These are phyloP conservation scores for Carcinoscorpius rotundicauda DNA, from an alignment of 1,140 invertebrate species.

Conservation along the genomic window DNA sequence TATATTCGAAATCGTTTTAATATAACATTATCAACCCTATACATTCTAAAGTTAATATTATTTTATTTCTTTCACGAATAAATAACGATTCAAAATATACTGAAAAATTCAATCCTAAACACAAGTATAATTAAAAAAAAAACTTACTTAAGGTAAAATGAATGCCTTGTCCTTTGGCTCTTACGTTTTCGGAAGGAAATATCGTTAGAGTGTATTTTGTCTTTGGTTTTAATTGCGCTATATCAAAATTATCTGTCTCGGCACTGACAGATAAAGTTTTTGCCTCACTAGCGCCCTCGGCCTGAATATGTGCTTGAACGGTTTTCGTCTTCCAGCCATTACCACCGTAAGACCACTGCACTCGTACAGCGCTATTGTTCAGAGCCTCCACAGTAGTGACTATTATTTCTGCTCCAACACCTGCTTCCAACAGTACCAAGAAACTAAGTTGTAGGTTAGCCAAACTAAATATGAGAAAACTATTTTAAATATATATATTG, in stretches of 20 bases:
- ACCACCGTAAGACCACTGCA: constrained; percentile 10
- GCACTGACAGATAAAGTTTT: constrained; percentile 2
- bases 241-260: not conserved
- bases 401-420: constrained; percentile 8
- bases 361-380: not conserved
- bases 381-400: constrained; percentile 1
- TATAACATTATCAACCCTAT: too few relatives aligned
- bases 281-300: not conserved
- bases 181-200: constrained; percentile 11
- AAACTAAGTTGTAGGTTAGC: not conserved
- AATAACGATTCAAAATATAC: too few relatives aligned
- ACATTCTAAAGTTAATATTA: too few relatives aligned
- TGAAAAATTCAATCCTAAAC: too few relatives aligned
- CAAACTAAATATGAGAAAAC: not conserved
- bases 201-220: constrained; percentile 6
- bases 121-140: not conserved
- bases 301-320: constrained; percentile 9
- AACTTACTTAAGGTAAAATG: constrained; percentile 15
- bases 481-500: not conserved
- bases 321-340: constrained; percentile 13
- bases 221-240: constrained; percentile 1
- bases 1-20: too few relatives aligned
- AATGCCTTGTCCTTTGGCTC: constrained; percentile 5
- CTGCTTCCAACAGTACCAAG: constrained; percentile 2
- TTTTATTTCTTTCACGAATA: too few relatives aligned